Evolutionary conservation across 2,797 vertebrate species (phyloP), one percentile per base, ranked within the genome.

Genomic region (Columba guinea): DNA sequence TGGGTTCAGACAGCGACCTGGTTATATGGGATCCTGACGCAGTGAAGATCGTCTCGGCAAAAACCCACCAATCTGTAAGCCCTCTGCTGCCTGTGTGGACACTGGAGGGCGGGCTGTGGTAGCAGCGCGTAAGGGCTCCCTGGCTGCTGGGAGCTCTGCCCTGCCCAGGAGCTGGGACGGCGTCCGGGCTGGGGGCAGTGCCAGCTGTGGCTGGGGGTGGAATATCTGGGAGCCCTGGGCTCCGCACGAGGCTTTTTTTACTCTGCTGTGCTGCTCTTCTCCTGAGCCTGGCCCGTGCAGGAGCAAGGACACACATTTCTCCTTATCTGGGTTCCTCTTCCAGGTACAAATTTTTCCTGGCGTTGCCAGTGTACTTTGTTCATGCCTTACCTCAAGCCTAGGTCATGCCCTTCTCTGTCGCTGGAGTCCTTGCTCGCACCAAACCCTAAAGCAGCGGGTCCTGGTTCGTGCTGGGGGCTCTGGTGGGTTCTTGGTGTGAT

Each of bases 11-110:
- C 93, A 99, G 99, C 0, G 99, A 99, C 94, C 97, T 99, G 96
- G 99, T 99, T 87, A 99, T 99, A 97, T 99, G 99, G 99, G 99
- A 99, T 95, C 98, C 99, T 8, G 99, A 99, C 68, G 97, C 98
- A 11, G 97, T 99, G 82, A 98, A 98, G 97, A 99, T 99, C 17
- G 97, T 99, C 97, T 99, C 99, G 11, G 99, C 99, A 90, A 99
- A 99, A 98, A 99, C 97, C 49, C 99, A 99, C 96, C 98, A 99
- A 20, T 99, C 99, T 91, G 99, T 99, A 97, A 97, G 98, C 79
- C 13, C 41, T 24, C n/a, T 58, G 26, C 30, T 58, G 4, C 11
- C 23, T 69, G 9, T 59, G 12, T 21, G 21, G 44, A 16, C 1
- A 2, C 44, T 41, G 37, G 26, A 21, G 75, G 21, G 28, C 48